These are phyloP conservation scores for Sebastes oblongus DNA, from an alignment of 2,797 vertebrate genomes.

Conservation along the genomic window DNA sequence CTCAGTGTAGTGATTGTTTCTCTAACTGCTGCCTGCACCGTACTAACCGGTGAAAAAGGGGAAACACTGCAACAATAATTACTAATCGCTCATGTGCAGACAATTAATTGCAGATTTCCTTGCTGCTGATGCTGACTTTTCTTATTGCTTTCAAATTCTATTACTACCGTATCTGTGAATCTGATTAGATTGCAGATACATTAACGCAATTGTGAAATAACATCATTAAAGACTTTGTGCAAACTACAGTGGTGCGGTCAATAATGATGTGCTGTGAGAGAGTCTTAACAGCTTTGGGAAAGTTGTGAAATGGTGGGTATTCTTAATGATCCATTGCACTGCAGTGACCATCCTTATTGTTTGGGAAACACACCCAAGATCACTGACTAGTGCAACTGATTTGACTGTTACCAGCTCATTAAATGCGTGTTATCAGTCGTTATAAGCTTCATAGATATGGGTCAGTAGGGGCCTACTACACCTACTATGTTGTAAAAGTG, in stretches of 20 bases:
- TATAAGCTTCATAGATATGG: too few relatives aligned
- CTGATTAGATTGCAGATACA: slow-evolving; percentile 30
- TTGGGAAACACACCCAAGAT: neutral
- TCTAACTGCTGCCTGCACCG: neutral
- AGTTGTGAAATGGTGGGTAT: neutral
- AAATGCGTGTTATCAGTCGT: too few relatives aligned
- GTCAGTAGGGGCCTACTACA: too few relatives aligned
- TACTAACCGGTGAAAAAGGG: slow-evolving; percentile 9
- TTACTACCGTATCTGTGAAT: slow-evolving; percentile 18
- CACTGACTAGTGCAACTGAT: neutral
- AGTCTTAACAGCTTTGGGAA: neutral
- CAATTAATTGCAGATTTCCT: slow-evolving; percentile 31
- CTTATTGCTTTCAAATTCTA: slow-evolving; percentile 34
- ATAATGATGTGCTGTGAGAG: neutral
- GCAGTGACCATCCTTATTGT: neutral
- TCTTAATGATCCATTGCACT: neutral
- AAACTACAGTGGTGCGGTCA: neutral
- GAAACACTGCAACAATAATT: slow-evolving; percentile 31
- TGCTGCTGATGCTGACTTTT: slow-evolving; percentile 15
- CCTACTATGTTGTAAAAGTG: too few relatives aligned
- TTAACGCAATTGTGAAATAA: slow-evolving; percentile 18
- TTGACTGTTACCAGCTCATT: too few relatives aligned
- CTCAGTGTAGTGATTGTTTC: slow-evolving; percentile 6
- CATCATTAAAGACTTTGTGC: slow-evolving; percentile 5
- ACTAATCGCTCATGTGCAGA: slow-evolving; percentile 18